Base-by-base conservation (phyloP, 2,113 vertebrate genomes). In the Cercocebus atys region DNA sequence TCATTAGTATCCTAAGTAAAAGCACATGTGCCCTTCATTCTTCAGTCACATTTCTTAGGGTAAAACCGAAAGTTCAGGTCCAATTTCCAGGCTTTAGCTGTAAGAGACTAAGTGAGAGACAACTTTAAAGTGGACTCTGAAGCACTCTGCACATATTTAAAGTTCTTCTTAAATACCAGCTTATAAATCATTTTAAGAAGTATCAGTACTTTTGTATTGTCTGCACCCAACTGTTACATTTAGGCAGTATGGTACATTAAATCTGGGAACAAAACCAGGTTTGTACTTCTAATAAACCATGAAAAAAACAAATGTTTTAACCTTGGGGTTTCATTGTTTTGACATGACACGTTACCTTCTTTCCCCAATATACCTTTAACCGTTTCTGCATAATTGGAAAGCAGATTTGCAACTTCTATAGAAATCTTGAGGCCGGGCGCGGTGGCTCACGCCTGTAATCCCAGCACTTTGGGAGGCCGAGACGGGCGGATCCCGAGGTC, bases 111-210 rank as follows among this genome's bases (percentile, higher is more conserved):
- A 78, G 20, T 50, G 45, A 88, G n/a, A 83, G 5, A 79, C 68
- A 55, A 47, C 87, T 78, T 76, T 95, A 61, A 76, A 83, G 76
- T 76, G 23, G 59, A 61, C 35, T 50, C 4, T 32, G 32, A 52
- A 27, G 8, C 20, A n/a, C 35, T 8, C 12, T 86, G 6, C 72
- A 12, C 35, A 35, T 88, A 6, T 87, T 43, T 2, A 79, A 78
- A n/a, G 8, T 30, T 94, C 50, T 93, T 94, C 84, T 86, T 50
- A 17, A 93, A 52, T 59, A 83, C 23, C 6, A 93, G 25, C 14
- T 88, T 73, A 27, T 47, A 73, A 83, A 78, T 87, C 64, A 57
- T 75, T 96, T 97, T 90, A 40, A 83, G 14, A 89, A 96, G 38
- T 93, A 50, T 52, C 22, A 22, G 20, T 70, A 73, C 43, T 79